A percentile compares a stretch with the other conserved stretches of the same genome.
Evolutionary conservation across 1,140 invertebrate genomes (phyloP).

Genomic region (Calliphora vicina): DNA sequence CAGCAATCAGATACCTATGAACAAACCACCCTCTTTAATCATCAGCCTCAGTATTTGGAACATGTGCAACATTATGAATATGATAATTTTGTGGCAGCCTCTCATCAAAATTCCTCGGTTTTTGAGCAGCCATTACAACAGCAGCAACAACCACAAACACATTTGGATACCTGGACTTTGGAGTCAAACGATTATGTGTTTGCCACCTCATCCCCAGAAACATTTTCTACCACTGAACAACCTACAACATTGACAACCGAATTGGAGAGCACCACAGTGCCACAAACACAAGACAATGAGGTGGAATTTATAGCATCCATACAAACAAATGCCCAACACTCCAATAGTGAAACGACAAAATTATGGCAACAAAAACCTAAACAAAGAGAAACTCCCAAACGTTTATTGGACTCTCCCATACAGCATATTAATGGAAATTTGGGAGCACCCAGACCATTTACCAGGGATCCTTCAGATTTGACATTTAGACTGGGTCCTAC

Average conservation of each 20-base stretch:
- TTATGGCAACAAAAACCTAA: neutral
- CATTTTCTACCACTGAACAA: neutral
- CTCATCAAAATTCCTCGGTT: neutral
- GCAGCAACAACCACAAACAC: neutral
- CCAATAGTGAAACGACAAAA: neutral
- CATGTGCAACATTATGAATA: constrained; percentile 16
- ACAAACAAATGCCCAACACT: constrained; percentile 2
- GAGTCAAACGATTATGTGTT: neutral
- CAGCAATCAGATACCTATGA: constrained; percentile 10
- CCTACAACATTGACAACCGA: neutral
- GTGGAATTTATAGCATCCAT: constrained; percentile 19
- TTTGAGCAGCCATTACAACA: neutral
- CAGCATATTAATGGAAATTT: constrained; percentile 43
- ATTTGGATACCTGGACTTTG: neutral
- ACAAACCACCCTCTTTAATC: neutral
- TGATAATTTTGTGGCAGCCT: neutral
- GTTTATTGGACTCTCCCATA: constrained; percentile 57
- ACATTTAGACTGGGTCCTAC: constrained; percentile 41
- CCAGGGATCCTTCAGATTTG: constrained; percentile 55
- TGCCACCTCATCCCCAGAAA: constrained; percentile 12
- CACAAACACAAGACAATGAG: neutral
- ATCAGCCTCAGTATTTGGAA: neutral
- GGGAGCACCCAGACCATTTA: constrained; percentile 50
- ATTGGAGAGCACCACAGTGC: constrained; percentile 1
- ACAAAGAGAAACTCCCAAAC: constrained; percentile 55